Conservation (phyloP, 2,888 invertebrate genomes). For the Mallateleia sp. region DNA sequence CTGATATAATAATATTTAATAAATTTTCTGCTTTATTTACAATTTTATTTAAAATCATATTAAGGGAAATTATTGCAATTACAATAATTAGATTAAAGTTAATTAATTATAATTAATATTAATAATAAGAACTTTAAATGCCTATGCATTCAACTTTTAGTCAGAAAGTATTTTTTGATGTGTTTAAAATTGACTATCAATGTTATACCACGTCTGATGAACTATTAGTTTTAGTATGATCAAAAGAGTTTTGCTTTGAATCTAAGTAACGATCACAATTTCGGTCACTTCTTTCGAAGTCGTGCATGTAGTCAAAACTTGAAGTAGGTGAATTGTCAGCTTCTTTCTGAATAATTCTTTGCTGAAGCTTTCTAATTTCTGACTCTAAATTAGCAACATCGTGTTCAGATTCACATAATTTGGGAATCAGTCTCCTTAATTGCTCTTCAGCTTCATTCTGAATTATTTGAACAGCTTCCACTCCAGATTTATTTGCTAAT, state of each 20-base stretch:
- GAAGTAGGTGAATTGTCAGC: background rate
- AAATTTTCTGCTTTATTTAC: no score
- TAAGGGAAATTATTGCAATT: no score
- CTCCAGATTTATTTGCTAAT: slow-evolving; percentile 81
- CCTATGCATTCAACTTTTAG: slow-evolving; percentile 84
- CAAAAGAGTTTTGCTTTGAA: background rate
- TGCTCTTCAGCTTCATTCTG: slow-evolving; percentile 83
- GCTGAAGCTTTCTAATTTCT: slow-evolving; percentile 80
- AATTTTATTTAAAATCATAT: no score
- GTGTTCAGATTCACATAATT: slow-evolving; percentile 88
- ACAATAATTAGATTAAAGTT: no score
- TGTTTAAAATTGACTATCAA: slow-evolving; percentile 24
- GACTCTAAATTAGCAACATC: slow-evolving; percentile 86
- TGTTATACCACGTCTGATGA: slow-evolving; percentile 5
- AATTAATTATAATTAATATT: no score
- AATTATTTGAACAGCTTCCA: slow-evolving; percentile 82
- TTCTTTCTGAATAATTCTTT: background rate
- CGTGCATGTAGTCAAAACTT: background rate
- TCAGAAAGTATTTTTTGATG: no score
- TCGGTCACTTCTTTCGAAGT: background rate
- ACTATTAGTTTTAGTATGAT: background rate
- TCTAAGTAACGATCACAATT: background rate
- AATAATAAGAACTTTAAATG: no score
- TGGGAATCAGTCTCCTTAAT: slow-evolving; percentile 83
- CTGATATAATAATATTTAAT: no score